phyloP scores from a whole-genome alignment of 2,797 vertebrate species.

The Todus mexicanus region DNA sequence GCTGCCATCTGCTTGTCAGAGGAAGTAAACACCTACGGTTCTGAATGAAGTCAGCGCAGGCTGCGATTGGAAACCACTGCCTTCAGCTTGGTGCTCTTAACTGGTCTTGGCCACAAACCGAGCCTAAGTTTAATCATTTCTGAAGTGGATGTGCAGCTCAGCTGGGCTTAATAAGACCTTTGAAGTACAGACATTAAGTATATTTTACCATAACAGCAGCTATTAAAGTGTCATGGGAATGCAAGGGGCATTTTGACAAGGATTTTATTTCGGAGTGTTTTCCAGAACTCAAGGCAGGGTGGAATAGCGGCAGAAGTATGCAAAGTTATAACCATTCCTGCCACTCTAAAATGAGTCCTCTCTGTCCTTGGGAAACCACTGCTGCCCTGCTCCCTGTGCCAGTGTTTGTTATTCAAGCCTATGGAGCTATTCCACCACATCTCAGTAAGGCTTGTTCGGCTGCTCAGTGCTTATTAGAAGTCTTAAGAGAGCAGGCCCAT shows the following conservation, averaged over 20 bases:
- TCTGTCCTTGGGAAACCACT: not conserved
- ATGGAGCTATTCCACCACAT: not conserved
- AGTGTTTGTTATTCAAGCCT: not conserved
- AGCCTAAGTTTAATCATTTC: not conserved
- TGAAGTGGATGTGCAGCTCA: not conserved
- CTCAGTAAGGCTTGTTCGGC: not conserved
- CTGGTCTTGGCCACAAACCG: not conserved
- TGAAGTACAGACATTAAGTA: not conserved
- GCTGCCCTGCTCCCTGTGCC: not conserved
- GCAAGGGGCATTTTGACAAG: not conserved
- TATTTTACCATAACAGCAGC: too few relatives aligned
- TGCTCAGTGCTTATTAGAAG: not conserved
- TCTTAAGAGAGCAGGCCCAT: not conserved
- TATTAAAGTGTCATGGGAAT: not conserved
- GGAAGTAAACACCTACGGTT: not conserved
- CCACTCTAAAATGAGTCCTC: not conserved
- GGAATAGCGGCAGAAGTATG: not conserved
- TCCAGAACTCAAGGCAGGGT: not conserved
- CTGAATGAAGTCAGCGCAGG: not conserved
- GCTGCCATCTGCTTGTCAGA: slow-evolving; percentile 3
- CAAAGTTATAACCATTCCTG: not conserved
- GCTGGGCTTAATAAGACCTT: not conserved
- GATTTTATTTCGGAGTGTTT: not conserved
- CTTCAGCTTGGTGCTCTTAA: not conserved
- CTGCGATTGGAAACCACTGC: not conserved